Conservation (phyloP, 2,797 vertebrate genomes). For the Ctenochaetus hawaiiensis region DNA sequence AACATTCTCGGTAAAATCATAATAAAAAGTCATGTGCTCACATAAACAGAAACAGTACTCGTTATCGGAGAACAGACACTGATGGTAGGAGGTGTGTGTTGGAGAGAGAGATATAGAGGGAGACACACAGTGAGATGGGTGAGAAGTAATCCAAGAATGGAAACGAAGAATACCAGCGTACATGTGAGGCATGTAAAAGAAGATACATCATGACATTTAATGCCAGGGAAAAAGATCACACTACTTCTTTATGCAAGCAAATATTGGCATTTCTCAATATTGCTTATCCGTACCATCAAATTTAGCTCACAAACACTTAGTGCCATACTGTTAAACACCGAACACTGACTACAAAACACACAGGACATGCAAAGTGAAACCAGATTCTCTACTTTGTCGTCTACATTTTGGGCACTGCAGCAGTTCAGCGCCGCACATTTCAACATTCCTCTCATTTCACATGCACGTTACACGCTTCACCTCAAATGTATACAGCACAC, state of each 20-base stretch:
- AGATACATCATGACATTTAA: conserved; percentile 86
- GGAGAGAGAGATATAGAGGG: conserved; percentile 57
- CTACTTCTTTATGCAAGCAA: conserved; percentile 80
- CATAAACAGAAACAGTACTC: conserved; percentile 86
- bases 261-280: conserved; percentile 85
- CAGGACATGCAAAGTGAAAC: conserved; percentile 67
- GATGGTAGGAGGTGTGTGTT: conserved; percentile 71
- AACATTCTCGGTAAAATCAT: conserved; percentile 66
- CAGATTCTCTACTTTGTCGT: conserved; percentile 17
- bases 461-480: conserved; percentile 57
- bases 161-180: conserved; percentile 84
- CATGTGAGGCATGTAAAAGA: conserved; percentile 87
- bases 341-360: conserved; percentile 62
- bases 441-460: conserved; percentile 63
- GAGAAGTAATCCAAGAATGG: conserved; percentile 82
- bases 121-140: conserved; percentile 76
- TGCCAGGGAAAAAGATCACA: conserved; percentile 81
- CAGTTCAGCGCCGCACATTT: conserved; percentile 54
- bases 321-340: conserved; percentile 65
- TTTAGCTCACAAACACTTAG: conserved; percentile 74
- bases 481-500: conserved; percentile 46
- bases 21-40: conserved; percentile 77
- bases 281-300: conserved; percentile 73
- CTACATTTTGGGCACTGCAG: conserved; percentile 34
- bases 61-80: conserved; percentile 80